Base-by-base conservation (phyloP, 2,797 vertebrate species). In the Geotrypetes seraphini region DNA sequence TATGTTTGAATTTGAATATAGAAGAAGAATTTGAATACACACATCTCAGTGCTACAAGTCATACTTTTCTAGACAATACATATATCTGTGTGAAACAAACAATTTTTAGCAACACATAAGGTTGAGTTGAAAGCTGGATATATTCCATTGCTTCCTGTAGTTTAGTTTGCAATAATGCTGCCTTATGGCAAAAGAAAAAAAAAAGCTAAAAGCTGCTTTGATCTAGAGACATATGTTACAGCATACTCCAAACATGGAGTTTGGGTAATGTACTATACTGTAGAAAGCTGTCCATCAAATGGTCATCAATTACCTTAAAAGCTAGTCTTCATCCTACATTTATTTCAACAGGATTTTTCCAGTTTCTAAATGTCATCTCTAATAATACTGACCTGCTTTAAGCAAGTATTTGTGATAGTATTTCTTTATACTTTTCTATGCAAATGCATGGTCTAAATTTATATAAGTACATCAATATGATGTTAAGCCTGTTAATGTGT, bases 221-320 rank as follows among this genome's bases (percentile, higher is more conserved):
- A 60, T 67, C 56, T 59, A 32, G 23, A 56, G 41, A 55, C 66
- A 62, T 61, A 47, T 63, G 50, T 28, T 55, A 56, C 33, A 58
- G 42, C 43, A 33, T 53, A 53, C 34, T 61, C 42, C 25, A 53
- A 24, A 55, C 46, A 56, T 54, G 33, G 40, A 57, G 61, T 65
- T 67, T 63, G 65, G 63, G 46, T 44, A 47, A 41, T 41, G 33
- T 46, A 43, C 42, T 57, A n/a, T n/a, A n/a, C n/a, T n/a, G 36
- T 32, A 37, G 32, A 47, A 66, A 68, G 27, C 22, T 43, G 8
- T 42, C 58, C 60, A 70, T 22, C 54, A 53, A 59, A 67, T 77
- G 66, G 43, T 35, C 16, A 18, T 60, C 61, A 65, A 60, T 72
- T 69, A 63, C 38, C 32, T 57, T 73, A 68, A 73, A 59, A 74